These are phyloP conservation scores for Watersipora subatra DNA, from an alignment of 1,140 invertebrate genomes.

Conservation along the genomic window DNA sequence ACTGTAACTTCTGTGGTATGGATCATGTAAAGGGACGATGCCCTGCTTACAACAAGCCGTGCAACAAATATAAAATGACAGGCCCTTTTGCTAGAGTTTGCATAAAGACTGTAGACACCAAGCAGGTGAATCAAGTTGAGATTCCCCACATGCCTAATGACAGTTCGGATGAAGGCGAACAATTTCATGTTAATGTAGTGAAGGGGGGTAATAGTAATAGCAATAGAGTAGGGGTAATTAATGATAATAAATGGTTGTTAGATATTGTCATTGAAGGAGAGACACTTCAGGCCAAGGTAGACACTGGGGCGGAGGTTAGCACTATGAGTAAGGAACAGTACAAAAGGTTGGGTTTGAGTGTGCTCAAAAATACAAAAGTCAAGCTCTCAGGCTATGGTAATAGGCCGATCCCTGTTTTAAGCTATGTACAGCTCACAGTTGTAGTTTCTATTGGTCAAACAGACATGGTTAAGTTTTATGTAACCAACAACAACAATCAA, in stretches of 20 bases:
- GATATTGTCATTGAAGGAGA: background rate
- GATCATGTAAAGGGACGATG: background rate
- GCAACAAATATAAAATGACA: background rate
- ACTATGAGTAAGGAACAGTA: background rate
- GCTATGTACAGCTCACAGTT: background rate
- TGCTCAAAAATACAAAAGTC: background rate
- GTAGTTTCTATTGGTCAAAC: background rate
- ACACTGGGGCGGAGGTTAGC: background rate
- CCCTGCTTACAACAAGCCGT: background rate
- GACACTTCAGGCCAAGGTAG: background rate
- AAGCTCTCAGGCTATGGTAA: background rate
- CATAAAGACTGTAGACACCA: background rate
- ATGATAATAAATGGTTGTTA: too few species aligned
- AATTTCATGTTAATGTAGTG: background rate
- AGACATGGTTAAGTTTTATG: background rate
- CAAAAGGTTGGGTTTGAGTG: background rate
- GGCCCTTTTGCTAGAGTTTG: background rate
- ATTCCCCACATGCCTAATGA: background rate
- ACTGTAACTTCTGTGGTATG: background rate
- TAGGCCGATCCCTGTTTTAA: background rate
- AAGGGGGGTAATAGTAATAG: background rate
- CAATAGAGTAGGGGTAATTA: too few species aligned
- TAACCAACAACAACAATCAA: background rate
- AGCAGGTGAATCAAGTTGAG: background rate
- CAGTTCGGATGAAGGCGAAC: background rate